Percentiles rank a stretch among this genome's conserved stretches.
phyloP scores from a whole-genome alignment of 2,113 vertebrate genomes.

The Pantherophis guttatus region DNA sequence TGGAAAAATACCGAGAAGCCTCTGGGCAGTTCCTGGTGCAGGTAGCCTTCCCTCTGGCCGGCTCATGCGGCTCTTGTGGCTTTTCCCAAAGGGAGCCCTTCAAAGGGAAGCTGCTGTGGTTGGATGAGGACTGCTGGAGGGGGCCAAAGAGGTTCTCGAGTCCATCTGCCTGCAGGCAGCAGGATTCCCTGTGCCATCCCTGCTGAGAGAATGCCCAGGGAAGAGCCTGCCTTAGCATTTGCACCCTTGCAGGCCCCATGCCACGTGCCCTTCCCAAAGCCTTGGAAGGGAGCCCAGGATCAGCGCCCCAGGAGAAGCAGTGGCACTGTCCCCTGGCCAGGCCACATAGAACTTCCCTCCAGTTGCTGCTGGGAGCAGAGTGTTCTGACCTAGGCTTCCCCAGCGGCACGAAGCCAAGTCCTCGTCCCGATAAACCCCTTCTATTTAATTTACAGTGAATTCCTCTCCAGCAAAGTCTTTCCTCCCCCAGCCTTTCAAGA shows the following conservation, averaged over 20 bases:
- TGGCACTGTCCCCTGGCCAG: not conserved
- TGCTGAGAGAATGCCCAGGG: not conserved
- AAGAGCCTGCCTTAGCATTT: not conserved
- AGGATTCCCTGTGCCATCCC: not conserved
- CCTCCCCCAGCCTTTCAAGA: too few relatives aligned
- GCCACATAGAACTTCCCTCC: not conserved
- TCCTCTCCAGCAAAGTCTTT: too few relatives aligned
- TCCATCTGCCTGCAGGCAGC: not conserved
- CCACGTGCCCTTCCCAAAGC: not conserved
- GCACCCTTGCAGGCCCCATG: not conserved
- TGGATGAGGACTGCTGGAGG: not conserved
- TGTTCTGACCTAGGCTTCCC: too few relatives aligned
- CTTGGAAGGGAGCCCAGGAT: not conserved
- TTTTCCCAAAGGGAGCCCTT: not conserved
- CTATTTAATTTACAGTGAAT: too few relatives aligned
- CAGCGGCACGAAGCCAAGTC: too few relatives aligned
- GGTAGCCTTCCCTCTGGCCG: slow-evolving; percentile 64
- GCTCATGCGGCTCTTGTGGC: not conserved
- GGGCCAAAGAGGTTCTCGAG: not conserved
- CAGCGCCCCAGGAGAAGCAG: not conserved
- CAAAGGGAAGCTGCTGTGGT: not conserved
- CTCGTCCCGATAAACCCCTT: too few relatives aligned
- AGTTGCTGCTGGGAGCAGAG: not conserved
- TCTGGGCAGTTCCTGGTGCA: slow-evolving; percentile 89
- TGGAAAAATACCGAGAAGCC: slow-evolving; percentile 87